A percentile compares a stretch with the other conserved stretches of the same genome.
These are phyloP conservation scores for Acrocephalus kingi DNA, from an alignment of 2,113 vertebrate genomes.

Conservation along the genomic window DNA sequence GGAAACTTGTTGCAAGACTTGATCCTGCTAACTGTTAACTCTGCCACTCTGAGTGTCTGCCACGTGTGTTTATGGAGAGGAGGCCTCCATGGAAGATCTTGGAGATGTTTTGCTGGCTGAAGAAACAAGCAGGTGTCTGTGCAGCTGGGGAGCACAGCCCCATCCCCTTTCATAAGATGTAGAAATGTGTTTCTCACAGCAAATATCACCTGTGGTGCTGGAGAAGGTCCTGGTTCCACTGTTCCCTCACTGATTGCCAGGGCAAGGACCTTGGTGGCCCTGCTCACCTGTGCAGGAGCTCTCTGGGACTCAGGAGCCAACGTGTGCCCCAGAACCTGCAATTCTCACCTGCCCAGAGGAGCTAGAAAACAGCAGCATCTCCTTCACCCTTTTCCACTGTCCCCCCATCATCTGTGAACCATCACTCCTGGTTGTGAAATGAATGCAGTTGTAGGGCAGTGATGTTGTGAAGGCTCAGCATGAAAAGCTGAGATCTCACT, in stretches of 20 bases:
- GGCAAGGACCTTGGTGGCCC: not conserved
- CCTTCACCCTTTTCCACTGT: not conserved
- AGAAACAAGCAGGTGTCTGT: not conserved
- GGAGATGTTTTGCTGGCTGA: not conserved
- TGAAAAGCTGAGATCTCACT: not conserved
- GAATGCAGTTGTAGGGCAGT: not conserved
- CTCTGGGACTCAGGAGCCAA: not conserved
- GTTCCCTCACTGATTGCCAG: not conserved
- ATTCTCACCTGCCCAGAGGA: not conserved
- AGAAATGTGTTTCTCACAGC: not conserved
- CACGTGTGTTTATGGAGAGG: not conserved
- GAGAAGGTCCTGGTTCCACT: not conserved
- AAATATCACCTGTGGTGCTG: not conserved
- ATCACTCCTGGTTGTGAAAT: too few relatives aligned
- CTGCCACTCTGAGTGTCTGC: fast-evolving
- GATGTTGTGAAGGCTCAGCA: not conserved
- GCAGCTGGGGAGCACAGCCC: not conserved
- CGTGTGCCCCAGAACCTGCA: fast-evolving
- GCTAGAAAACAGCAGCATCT: fast-evolving
- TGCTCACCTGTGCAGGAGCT: not conserved
- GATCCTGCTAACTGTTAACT: not conserved
- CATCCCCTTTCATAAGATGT: not conserved
- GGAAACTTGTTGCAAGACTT: not conserved
- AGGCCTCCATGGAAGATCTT: not conserved
- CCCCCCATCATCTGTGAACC: fast-evolving